Base-by-base conservation (phyloP, 1,140 invertebrate genomes). In the Atta texana region DNA sequence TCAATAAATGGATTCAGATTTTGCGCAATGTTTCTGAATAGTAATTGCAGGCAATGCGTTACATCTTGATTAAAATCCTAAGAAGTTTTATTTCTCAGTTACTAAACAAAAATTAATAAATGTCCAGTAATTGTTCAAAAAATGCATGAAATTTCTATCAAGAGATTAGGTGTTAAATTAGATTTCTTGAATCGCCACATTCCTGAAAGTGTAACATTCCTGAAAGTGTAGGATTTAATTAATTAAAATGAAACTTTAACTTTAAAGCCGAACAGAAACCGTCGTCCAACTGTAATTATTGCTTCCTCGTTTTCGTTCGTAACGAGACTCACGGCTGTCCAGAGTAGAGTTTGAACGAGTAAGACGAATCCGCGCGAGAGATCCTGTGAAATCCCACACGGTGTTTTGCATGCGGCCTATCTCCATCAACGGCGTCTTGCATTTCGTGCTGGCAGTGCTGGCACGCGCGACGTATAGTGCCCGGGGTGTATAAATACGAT, bases 401-500 rank as follows among this genome's bases (percentile, higher is more conserved):
- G 49, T 88, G 90, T 91, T 91, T 91, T 81, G 89, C 90, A 91
- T 74, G 90, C 81, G 84, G 81, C 77, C 78, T 87, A 85, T 87
- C 89, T 89, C 88, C 85, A 89, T 90, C 86, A 90, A 82, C 86
- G 55, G 76, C 16, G 86, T 87, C 64, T 86, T 87, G 77, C 89
- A 34, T 91, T 89, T 89, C 89, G 85, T 91, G 90, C 64, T 61
- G 24, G 69, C 86, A 91, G 72, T 69, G 87, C 69, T 80, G 90
- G 90, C 90, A 91, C 90, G 90, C 90, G 90, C 90, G 86, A 89
- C 90, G 85, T 88, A 88, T 71, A 88, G 90, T 55, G 90, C 82
- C 88, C 88, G 34, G 84, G 87, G 84, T 91, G 87, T 78, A 90
- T 92, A 92, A 90, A 92, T 90, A 92, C 89, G 87, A 90, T 90